Evolutionary conservation across 1,140 invertebrate species (phyloP).

Genomic region (Drosophila elegans): DNA sequence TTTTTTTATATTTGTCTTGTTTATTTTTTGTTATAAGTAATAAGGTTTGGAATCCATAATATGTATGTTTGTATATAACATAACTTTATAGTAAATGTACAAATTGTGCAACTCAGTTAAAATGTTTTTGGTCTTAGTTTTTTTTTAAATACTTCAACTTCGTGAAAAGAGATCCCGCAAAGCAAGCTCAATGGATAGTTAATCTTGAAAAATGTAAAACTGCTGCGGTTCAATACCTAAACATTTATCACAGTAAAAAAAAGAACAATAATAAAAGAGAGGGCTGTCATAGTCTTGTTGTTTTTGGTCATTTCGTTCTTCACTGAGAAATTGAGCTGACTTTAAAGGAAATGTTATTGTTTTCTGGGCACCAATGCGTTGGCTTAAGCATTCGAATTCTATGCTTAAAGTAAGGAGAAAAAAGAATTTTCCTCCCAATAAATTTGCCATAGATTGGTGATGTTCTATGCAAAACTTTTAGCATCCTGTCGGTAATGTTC

Average conservation of each 20-base stretch:
- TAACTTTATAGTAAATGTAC: too few relatives aligned
- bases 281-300: constrained; percentile 1
- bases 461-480: constrained; percentile 50
- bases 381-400: constrained; percentile 35
- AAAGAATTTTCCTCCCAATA: constrained; percentile 24
- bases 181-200: constrained; percentile 12
- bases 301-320: constrained; percentile 36
- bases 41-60: too few relatives aligned
- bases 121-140: neutral
- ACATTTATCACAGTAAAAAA: constrained; percentile 53
- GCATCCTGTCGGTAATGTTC: constrained; percentile 42
- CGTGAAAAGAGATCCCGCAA: neutral
- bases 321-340: constrained; percentile 9
- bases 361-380: constrained; percentile 14
- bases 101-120: neutral
- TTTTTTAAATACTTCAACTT: too few relatives aligned
- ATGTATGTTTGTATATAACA: too few relatives aligned
- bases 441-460: constrained; percentile 37
- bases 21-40: too few relatives aligned
- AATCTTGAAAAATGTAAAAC: constrained; percentile 8
- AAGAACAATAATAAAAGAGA: constrained; percentile 1
- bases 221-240: constrained; percentile 41
- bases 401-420: constrained; percentile 1
- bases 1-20: too few relatives aligned
- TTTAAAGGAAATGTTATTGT: constrained; percentile 34